These are phyloP conservation scores for Trichosurus vulpecula DNA, from an alignment of 2,797 vertebrate genomes.

Conservation along the genomic window DNA sequence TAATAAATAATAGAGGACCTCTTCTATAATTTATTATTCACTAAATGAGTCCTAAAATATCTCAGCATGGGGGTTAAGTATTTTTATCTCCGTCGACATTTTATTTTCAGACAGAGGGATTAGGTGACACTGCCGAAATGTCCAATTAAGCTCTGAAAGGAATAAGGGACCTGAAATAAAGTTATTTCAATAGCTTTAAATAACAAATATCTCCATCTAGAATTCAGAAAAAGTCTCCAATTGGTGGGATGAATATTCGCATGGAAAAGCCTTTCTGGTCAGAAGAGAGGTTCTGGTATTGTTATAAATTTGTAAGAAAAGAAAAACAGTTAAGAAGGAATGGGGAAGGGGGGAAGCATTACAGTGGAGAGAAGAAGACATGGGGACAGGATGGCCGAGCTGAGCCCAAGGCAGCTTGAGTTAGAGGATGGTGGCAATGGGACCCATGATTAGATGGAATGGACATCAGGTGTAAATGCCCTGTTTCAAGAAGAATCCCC, in stretches of 20 bases:
- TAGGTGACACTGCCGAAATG: slow-evolving; percentile 40
- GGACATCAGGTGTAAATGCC: not conserved
- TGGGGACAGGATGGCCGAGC: not conserved
- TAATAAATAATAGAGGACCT: slow-evolving; percentile 56
- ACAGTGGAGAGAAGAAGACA: not conserved
- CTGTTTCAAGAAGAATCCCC: not conserved
- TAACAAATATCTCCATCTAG: slow-evolving; percentile 23
- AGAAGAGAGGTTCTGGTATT: slow-evolving; percentile 34
- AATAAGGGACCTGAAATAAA: slow-evolving; percentile 11
- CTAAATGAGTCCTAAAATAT: slow-evolving; percentile 35
- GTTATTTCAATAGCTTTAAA: slow-evolving; percentile 38
- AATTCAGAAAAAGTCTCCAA: not conserved
- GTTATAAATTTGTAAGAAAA: slow-evolving; percentile 32
- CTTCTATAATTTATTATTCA: slow-evolving; percentile 54
- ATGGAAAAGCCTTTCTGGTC: slow-evolving; percentile 22
- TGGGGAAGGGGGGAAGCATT: not conserved
- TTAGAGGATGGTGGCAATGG: not conserved
- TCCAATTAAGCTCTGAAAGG: slow-evolving; percentile 39
- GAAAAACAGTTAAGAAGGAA: not conserved
- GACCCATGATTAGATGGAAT: not conserved
- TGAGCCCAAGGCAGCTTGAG: not conserved
- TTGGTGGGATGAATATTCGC: not conserved
- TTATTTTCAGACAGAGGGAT: slow-evolving; percentile 57
- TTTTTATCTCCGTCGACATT: slow-evolving; percentile 14
- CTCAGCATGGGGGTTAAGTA: not conserved